A percentile compares a stretch with the other conserved stretches of the same genome.
These are phyloP conservation scores for Drosophila fulvimacula DNA, from an alignment of 2,888 invertebrate species.

Conservation along the genomic window DNA sequence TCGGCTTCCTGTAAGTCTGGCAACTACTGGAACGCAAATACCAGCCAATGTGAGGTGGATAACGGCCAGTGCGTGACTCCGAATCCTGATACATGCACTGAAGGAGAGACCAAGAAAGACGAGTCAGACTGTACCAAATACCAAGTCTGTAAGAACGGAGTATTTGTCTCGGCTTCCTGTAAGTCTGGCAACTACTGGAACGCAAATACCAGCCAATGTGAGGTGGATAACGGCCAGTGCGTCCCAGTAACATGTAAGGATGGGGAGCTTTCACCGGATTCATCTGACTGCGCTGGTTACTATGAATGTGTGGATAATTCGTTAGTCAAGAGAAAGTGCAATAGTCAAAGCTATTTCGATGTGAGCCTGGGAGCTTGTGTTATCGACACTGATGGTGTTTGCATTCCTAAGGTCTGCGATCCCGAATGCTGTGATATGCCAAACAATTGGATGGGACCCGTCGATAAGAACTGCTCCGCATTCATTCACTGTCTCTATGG, in stretches of 20 bases:
- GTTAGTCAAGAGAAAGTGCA: slow-evolving; percentile 34
- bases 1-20: slow-evolving; percentile 7
- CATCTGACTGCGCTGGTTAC: slow-evolving; percentile 58
- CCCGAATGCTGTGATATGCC: slow-evolving; percentile 50
- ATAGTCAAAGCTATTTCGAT: slow-evolving; percentile 35
- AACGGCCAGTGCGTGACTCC: slow-evolving; percentile 38
- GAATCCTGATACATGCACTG: neutral
- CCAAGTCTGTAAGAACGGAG: slow-evolving; percentile 16
- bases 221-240: slow-evolving; percentile 44
- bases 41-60: slow-evolving; percentile 21
- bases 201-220: neutral
- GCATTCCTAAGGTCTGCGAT: slow-evolving; percentile 54
- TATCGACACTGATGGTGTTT: slow-evolving; percentile 33
- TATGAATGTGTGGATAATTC: slow-evolving; percentile 36
- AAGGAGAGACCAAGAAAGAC: neutral
- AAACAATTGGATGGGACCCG: slow-evolving; percentile 36
- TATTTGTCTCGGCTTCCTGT: slow-evolving; percentile 12
- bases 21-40: slow-evolving; percentile 10
- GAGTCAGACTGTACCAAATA: slow-evolving; percentile 27
- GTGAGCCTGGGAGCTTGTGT: slow-evolving; percentile 4
- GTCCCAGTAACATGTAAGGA: slow-evolving; percentile 32
- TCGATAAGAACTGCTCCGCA: slow-evolving; percentile 58
- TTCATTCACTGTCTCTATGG: slow-evolving; percentile 51
- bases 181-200: slow-evolving; percentile 19
- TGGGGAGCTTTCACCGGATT: slow-evolving; percentile 17